phyloP scores from a whole-genome alignment of 2,113 vertebrate genomes.

The Uropsilus gracilis region DNA sequence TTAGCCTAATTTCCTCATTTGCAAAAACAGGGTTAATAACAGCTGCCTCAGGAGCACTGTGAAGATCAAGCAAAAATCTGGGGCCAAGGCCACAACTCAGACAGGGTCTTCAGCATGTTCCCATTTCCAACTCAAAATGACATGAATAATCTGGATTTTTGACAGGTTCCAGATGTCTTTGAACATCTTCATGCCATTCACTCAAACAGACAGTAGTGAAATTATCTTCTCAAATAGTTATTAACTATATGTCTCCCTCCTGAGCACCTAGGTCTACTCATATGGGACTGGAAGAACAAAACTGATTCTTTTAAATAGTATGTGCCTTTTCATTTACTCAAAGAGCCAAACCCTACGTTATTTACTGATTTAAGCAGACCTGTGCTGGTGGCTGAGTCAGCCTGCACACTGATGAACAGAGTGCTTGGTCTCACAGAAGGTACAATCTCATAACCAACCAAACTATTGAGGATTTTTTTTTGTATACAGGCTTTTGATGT shows the following conservation, averaged over 20 bases:
- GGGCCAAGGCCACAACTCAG: neutral
- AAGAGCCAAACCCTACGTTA: neutral
- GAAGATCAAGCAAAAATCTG: neutral
- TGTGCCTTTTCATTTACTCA: neutral
- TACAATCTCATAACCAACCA: neutral
- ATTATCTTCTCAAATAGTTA: neutral
- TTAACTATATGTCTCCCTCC: neutral
- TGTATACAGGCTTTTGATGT: constrained; percentile 10
- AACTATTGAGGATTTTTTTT: neutral
- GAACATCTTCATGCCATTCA: neutral
- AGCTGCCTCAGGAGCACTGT: neutral
- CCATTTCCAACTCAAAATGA: neutral
- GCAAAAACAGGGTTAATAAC: neutral
- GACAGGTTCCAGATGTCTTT: neutral
- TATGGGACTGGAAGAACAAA: neutral
- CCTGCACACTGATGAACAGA: too few relatives aligned
- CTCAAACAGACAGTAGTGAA: neutral
- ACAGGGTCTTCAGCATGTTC: neutral
- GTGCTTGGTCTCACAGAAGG: neutral
- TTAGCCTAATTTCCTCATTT: neutral
- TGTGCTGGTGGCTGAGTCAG: neutral
- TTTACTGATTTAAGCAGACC: neutral
- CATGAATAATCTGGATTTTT: neutral
- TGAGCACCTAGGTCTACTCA: neutral
- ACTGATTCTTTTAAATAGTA: neutral